A percentile compares a stretch with the other conserved stretches of the same genome.
Conservation (phyloP, 2,888 invertebrate genomes). For the Agapostemon virescens region DNA sequence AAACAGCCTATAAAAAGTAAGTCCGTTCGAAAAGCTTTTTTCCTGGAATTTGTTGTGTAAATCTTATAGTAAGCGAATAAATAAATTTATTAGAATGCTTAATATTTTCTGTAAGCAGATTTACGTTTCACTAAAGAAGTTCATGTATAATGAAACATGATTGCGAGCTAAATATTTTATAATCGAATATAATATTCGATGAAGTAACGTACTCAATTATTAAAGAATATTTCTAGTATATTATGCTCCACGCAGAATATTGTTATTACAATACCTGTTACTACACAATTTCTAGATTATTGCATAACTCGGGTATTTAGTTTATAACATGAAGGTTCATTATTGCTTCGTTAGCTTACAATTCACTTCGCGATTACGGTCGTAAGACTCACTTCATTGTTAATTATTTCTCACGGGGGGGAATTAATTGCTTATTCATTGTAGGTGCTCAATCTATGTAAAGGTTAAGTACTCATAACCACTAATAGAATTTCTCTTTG, state of each 20-base stretch:
- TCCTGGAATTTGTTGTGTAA: not conserved
- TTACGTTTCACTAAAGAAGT: not conserved
- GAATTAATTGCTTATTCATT: not conserved
- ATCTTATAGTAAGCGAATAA: not conserved
- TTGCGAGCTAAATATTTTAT: no score
- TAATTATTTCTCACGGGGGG: not conserved
- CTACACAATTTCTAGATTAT: not conserved
- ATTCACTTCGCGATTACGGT: not conserved
- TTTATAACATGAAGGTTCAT: not conserved
- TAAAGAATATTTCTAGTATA: not conserved
- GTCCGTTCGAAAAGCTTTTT: not conserved
- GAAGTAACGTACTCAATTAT: not conserved
- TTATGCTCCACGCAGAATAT: not conserved
- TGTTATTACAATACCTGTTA: no score
- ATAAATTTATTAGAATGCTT: not conserved
- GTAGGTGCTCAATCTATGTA: not conserved
- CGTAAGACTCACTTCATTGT: not conserved
- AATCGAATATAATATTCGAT: not conserved
- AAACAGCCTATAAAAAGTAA: constrained; percentile 5
- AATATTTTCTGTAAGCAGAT: no score
- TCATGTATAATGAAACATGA: not conserved
- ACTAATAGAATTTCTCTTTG: constrained; percentile 1
- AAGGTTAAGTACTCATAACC: not conserved
- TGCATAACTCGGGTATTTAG: not conserved
- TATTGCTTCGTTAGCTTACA: not conserved